Conservation (phyloP, 35 echinoderm and acorn worm species). For the Diadema setosum region DNA sequence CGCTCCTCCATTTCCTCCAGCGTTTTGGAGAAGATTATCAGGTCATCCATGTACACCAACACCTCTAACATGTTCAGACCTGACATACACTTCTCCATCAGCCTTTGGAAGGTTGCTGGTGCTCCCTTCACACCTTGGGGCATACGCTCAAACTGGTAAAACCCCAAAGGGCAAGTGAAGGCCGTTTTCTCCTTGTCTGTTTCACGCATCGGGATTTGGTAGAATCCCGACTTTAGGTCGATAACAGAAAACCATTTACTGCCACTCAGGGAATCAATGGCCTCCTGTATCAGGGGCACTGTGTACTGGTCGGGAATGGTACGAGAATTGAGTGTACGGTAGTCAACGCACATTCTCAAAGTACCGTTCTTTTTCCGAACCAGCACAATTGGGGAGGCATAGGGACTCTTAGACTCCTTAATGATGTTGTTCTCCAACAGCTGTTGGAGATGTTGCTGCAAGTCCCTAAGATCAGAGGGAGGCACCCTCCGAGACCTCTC, state of each 20-base stretch:
- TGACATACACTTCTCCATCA: constrained; percentile 47
- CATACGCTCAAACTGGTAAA: neutral
- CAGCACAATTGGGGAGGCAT: constrained; percentile 62
- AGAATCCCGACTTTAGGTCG: constrained; percentile 57
- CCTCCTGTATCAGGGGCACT: constrained; percentile 28
- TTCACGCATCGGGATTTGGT: constrained; percentile 31
- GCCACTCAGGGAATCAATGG: constrained; percentile 24
- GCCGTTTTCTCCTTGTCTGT: constrained; percentile 54
- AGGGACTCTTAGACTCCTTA: neutral
- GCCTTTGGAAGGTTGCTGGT: constrained; percentile 59
- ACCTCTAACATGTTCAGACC: constrained; percentile 19
- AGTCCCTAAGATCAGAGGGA: constrained; percentile 30
- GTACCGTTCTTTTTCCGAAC: constrained; percentile 46
- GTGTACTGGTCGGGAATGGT: constrained; percentile 58
- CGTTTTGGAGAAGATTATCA: constrained; percentile 35
- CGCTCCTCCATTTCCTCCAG: constrained; percentile 44
- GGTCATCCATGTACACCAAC: constrained; percentile 67
- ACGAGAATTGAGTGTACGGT: constrained; percentile 49
- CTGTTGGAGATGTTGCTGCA: constrained; percentile 8
- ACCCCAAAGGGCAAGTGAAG: neutral
- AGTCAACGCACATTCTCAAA: constrained; percentile 53
- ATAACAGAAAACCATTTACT: constrained; percentile 46
- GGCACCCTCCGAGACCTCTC: constrained; percentile 40
- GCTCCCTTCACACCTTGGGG: constrained; percentile 47
- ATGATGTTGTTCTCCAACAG: constrained; percentile 21